A percentile compares a stretch with the other conserved stretches of the same genome.
These are phyloP conservation scores for Formica exsecta DNA, from an alignment of 1,140 invertebrate genomes.

Conservation along the genomic window DNA sequence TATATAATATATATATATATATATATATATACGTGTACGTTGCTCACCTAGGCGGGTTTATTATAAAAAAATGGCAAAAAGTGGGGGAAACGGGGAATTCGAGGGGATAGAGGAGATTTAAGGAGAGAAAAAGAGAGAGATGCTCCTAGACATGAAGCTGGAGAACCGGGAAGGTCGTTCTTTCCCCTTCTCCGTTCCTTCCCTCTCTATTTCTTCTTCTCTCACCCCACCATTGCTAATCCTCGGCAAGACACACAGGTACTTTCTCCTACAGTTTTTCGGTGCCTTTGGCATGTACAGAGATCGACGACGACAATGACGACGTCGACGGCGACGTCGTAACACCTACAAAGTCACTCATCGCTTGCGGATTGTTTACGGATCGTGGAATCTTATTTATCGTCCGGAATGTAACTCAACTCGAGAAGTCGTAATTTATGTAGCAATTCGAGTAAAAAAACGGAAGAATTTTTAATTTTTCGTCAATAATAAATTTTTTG, in stretches of 20 bases:
- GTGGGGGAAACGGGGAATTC: constrained; percentile 35
- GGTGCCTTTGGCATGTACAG: constrained; percentile 68
- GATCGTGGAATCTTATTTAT: constrained; percentile 30
- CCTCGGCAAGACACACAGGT: constrained; percentile 71
- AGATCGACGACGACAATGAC: constrained; percentile 26
- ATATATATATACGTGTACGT: constrained; percentile 7
- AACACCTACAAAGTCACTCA: constrained; percentile 29
- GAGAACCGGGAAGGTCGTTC: constrained; percentile 76
- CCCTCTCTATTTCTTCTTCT: constrained; percentile 33
- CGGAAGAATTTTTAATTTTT: not conserved
- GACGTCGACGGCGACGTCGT: constrained; percentile 18
- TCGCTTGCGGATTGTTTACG: constrained; percentile 65
- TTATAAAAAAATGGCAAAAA: constrained; percentile 62
- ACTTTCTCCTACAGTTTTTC: constrained; percentile 78
- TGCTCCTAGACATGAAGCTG: constrained; percentile 69
- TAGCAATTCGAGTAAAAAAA: not conserved
- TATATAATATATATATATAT: not conserved
- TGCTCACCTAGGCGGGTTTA: constrained; percentile 48
- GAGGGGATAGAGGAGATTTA: not conserved
- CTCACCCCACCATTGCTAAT: constrained; percentile 25
- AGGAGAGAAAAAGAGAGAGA: constrained; percentile 65
- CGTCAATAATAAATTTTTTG: not conserved
- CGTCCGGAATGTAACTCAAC: constrained; percentile 18
- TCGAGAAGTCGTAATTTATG: not conserved
- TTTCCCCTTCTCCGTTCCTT: constrained; percentile 54